phyloP scores from a whole-genome alignment of 2,113 vertebrate genomes.

The Balaenoptera acutorostrata region DNA sequence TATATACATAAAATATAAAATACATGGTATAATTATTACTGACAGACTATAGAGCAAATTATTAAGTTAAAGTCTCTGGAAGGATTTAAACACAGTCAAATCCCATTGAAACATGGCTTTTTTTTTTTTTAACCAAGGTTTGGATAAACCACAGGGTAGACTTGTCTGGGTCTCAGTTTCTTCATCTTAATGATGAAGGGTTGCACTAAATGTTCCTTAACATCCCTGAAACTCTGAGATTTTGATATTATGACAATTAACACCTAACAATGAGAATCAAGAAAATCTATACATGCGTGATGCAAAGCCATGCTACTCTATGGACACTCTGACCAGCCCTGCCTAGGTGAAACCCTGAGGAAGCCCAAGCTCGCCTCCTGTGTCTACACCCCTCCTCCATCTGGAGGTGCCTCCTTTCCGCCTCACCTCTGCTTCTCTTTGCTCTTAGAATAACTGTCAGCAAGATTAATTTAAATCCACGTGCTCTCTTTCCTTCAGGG shows the following conservation, averaged over 20 bases:
- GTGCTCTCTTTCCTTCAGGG: not conserved
- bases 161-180: not conserved
- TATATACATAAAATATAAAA: not conserved
- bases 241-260: not conserved
- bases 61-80: conserved; percentile 26
- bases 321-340: not conserved
- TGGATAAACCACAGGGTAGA: not conserved
- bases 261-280: not conserved
- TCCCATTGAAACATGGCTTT: not conserved
- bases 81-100: not conserved
- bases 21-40: not conserved
- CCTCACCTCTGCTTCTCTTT: not conserved
- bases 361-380: not conserved
- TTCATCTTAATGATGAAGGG: not conserved
- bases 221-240: not conserved
- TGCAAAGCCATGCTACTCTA: not conserved
- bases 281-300: not conserved
- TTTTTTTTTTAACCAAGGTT: not conserved
- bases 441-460: conserved; percentile 33
- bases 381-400: not conserved
- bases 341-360: not conserved
- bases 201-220: not conserved
- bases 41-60: not conserved
- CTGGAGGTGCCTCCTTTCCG: not conserved
- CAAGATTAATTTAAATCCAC: not conserved